Conservation (phyloP, 2,888 invertebrate species). For the Gastracanthus pulcherrimus region DNA sequence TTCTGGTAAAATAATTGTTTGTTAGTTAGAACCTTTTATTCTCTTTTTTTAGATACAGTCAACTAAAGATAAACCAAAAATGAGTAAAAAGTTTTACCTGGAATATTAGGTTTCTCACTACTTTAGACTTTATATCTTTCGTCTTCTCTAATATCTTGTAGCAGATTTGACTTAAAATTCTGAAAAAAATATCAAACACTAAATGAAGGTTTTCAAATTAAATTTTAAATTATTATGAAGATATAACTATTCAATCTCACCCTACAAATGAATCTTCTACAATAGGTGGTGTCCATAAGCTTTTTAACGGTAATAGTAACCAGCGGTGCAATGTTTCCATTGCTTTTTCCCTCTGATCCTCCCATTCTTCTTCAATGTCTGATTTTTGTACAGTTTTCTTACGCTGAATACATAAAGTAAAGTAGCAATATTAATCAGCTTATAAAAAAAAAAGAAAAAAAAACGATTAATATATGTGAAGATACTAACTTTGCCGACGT, state of each 20-base stretch:
- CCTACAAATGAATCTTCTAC: conserved; percentile 90
- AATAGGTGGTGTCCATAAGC: conserved; percentile 90
- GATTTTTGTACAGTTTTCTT: conserved; percentile 69
- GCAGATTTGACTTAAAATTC: conserved; percentile 86
- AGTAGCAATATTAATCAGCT: not conserved
- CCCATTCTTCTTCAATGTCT: conserved; percentile 83
- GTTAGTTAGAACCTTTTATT: too few relatives aligned
- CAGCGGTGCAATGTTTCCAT: conserved; percentile 84
- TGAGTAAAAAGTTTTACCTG: conserved; percentile 67
- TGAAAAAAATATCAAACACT: conserved; percentile 67
- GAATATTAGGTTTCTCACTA: conserved; percentile 83
- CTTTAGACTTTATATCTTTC: conserved; percentile 81
- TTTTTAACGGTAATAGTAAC: conserved; percentile 85
- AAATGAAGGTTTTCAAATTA: too few relatives aligned
- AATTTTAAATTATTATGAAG: not conserved
- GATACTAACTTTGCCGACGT: conserved; percentile 64
- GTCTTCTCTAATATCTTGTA: conserved; percentile 85
- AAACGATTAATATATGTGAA: conserved; percentile 7
- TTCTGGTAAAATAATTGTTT: conserved; percentile 79
- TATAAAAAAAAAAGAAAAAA: not conserved
- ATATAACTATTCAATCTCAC: conserved; percentile 78
- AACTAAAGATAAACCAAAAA: not conserved
- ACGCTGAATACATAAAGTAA: conserved; percentile 60
- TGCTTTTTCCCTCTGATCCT: conserved; percentile 83
- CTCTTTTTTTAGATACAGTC: too few relatives aligned